These are phyloP conservation scores for Schizopygopsis malacanthus DNA, from an alignment of 2,797 vertebrate species.

Conservation along the genomic window DNA sequence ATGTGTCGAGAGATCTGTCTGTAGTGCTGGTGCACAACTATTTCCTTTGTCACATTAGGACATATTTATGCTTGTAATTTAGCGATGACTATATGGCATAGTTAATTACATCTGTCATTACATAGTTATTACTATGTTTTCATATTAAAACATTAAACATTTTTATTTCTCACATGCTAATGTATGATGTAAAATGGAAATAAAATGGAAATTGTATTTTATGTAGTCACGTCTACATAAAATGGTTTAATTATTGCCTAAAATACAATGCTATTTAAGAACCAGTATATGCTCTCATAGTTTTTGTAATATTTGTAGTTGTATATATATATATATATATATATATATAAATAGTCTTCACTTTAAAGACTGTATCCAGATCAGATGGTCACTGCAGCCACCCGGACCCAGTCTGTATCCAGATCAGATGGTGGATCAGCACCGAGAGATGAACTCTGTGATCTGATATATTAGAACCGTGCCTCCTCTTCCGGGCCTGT, in stretches of 20 bases:
- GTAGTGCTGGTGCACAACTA: neutral
- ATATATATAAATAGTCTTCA: neutral
- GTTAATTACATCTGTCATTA: neutral
- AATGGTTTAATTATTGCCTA: neutral
- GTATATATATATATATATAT: neutral
- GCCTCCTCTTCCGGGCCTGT: no score
- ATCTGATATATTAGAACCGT: no score
- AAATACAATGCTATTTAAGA: no score
- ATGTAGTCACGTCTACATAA: neutral
- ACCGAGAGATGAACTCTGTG: no score
- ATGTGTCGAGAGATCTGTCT: neutral
- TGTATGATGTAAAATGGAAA: no score
- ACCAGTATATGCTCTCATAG: no score
- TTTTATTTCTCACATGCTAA: neutral
- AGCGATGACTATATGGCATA: neutral
- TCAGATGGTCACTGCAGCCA: no score
- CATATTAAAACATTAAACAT: neutral
- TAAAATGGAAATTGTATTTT: neutral
- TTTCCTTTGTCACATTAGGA: neutral
- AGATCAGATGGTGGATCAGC: no score
- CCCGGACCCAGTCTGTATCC: no score
- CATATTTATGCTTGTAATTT: neutral
- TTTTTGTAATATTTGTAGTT: no score
- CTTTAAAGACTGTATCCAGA: no score
- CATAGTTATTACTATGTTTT: neutral